Evolutionary conservation across 1,140 invertebrate species (phyloP), one percentile per base, ranked within the genome.

Genomic region (Linepithema humile): DNA sequence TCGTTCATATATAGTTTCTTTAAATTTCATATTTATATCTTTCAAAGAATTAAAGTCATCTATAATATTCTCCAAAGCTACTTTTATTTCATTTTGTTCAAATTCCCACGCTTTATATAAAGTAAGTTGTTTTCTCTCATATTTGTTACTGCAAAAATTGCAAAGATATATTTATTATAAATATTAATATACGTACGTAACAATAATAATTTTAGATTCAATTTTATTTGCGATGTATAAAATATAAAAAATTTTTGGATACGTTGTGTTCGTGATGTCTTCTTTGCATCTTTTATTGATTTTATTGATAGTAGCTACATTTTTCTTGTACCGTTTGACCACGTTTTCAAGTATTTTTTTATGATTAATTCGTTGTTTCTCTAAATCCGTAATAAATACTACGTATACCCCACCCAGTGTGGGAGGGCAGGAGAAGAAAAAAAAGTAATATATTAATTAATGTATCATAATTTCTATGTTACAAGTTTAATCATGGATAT

Each of bases 101-200:
- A 29, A 23, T 40, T 55, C 23, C 75, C 75, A 78, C 7, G 17
- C 10, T 78, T 69, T 78, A 26, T 38, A 69, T 55, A 43, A 7
- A 15, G 2, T n/a, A 26, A 78, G 26, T 53, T 78, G 75, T 55
- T 67, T 69, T 26, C 40, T 67, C 32, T 78, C 75, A 0, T 78
- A 69, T 55, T n/a, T 78, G 15, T n/a, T 26, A 38, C 75, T 78
- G 35, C 2, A 23, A 50, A 64, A 77, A 59, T 20, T 9, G 17
- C 15, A n/a, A 48, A 32, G 20, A 70, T n/a, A 70, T 29, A 48
- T n/a, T n/a, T n/a, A n/a, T n/a, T n/a, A n/a, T n/a, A 15, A 57
- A 57, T 29, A 9, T 26, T 23, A 20, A 3, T 55, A 26, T 1
- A 53, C 3, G 5, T 55, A 23, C 6, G 20, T 55, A 23, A 55